These are phyloP conservation scores for Xiphophorus hellerii DNA, from an alignment of 2,113 vertebrate genomes.

Conservation along the genomic window DNA sequence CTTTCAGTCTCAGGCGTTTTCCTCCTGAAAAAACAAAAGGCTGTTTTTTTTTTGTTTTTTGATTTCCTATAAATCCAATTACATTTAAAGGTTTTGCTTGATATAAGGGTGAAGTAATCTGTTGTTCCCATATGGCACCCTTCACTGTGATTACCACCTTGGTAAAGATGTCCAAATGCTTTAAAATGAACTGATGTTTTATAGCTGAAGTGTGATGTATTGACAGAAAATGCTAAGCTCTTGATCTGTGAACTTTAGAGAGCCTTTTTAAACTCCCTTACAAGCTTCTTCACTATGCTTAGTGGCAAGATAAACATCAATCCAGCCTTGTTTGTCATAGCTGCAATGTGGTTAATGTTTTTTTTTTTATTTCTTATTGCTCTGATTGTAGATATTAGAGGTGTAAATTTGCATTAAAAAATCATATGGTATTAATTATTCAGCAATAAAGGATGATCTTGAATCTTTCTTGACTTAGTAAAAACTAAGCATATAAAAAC, in stretches of 20 bases:
- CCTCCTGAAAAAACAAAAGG: not conserved
- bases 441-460: no score
- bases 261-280: not conserved
- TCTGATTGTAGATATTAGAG: not conserved
- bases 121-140: not conserved
- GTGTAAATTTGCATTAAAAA: not conserved
- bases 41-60: not conserved
- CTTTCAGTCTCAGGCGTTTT: not conserved
- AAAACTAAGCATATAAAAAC: no score
- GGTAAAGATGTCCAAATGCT: not conserved
- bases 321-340: not conserved
- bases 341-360: not conserved
- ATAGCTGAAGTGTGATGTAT: not conserved
- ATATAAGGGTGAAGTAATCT: not conserved
- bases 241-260: not conserved
- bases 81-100: not conserved
- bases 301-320: not conserved
- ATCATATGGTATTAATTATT: no score
- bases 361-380: not conserved
- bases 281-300: not conserved
- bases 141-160: not conserved
- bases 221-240: not conserved
- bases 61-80: not conserved
- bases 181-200: not conserved
- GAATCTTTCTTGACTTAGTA: no score